Evolutionary conservation across 2,797 vertebrate genomes (phyloP), one percentile per base, ranked within the genome.

Genomic region (Etheostoma perlongum): DNA sequence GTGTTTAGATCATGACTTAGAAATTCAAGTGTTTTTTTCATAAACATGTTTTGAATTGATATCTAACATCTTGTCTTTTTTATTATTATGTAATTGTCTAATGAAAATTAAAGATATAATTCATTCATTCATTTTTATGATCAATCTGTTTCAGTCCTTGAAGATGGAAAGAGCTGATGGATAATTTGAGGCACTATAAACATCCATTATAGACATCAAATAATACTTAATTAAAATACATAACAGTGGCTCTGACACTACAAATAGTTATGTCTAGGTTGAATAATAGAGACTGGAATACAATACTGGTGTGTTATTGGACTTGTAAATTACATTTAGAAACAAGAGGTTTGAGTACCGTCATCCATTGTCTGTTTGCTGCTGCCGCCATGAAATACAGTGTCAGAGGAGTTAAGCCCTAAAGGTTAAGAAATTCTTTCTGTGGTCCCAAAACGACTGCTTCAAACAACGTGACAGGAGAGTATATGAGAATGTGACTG

Each of bases 131-230:
- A 23, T 72, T 48, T 75, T 33, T 57, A 55, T 44, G 18, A 78
- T 54, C 16, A 67, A 40, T 81, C 53, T 21, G 46, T 57, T 77
- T 78, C 58, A 46, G 9, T 53, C 64, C 13, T 11, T 77, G 16
- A 76, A 74, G 67, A 76, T 44, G 36, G 36, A 67, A 79, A 75
- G 40, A 72, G 48, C 74, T 80, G 63, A 76, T 74, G 67, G 67
- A 72, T 76, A 63, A 74, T 69, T 75, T 77, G 47, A 75, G n/a
- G 61, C 44, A 30, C 36, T 55, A 67, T 15, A 40, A 6, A 77
- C 16, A 59, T 75, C 36, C 47, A 30, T 44, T 55, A 64, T 10
- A 40, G 6, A 77, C 14, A 59, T 75, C 51, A 71, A 72, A 61
- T 27, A 66, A 40, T 40, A 27, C 33, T 14, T 48, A 67, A 60